Conservation (phyloP, 1,140 invertebrate genomes). For the Drosophila sp. region DNA sequence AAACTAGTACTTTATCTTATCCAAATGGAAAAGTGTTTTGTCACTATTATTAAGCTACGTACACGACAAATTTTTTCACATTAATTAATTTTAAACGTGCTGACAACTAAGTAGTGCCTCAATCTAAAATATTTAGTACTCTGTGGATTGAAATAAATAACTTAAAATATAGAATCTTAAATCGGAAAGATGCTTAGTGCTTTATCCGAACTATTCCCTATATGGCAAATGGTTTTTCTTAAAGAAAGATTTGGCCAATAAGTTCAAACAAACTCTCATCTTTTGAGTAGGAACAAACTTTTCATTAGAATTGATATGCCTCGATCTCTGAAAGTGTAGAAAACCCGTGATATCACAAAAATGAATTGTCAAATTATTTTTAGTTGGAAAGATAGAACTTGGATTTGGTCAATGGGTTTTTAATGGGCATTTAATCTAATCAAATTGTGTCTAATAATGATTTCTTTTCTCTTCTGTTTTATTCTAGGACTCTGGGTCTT, state of each 20-base stretch:
- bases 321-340: background rate
- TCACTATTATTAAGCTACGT: slow-evolving; percentile 5
- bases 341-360: background rate
- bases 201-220: too few species aligned
- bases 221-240: too few species aligned
- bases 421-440: too few species aligned
- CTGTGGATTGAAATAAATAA: too few species aligned
- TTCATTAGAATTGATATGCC: too few species aligned
- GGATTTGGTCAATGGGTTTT: too few species aligned
- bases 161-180: too few species aligned
- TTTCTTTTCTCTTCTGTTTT: slow-evolving; percentile 6
- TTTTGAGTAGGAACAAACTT: too few species aligned
- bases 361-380: background rate
- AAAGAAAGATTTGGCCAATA: too few species aligned
- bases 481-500: slow-evolving; percentile 69
- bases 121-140: background rate
- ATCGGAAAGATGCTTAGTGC: too few species aligned
- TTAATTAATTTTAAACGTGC: slow-evolving; percentile 9
- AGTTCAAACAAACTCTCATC: too few species aligned
- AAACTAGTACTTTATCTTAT: slow-evolving; percentile 26
- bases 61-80: background rate
- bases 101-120: background rate
- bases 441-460: too few species aligned
- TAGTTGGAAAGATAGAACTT: background rate
- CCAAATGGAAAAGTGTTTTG: slow-evolving; percentile 9